Conservation (phyloP, 2,797 vertebrate genomes). For the Fistularia commersonii region DNA sequence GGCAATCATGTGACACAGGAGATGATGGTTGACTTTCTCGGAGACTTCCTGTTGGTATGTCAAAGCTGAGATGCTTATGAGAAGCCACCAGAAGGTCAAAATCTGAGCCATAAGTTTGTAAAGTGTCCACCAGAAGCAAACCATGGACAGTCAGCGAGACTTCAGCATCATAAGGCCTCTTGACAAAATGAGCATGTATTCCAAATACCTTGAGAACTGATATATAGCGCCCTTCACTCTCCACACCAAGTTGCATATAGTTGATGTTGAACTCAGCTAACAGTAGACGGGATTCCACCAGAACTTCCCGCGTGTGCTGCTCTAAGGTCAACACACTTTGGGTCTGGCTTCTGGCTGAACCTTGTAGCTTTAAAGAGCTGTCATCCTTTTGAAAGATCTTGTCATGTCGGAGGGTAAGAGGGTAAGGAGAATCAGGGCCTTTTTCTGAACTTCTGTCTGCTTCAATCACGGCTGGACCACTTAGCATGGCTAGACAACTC, state of each 20-base stretch:
- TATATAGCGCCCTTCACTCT: constrained; percentile 92
- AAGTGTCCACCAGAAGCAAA: constrained; percentile 91
- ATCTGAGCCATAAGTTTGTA: constrained; percentile 94
- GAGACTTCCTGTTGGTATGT: constrained; percentile 91
- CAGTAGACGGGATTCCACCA: constrained; percentile 94
- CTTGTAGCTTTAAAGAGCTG: constrained; percentile 85
- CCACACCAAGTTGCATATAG: constrained; percentile 95
- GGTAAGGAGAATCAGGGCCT: constrained; percentile 70
- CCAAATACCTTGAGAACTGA: constrained; percentile 97
- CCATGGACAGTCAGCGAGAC: constrained; percentile 94
- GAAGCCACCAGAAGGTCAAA: constrained; percentile 97
- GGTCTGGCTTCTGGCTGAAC: constrained; percentile 87
- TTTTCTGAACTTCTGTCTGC: constrained; percentile 28
- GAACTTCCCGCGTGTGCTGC: constrained; percentile 91
- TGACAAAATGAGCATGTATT: constrained; percentile 93
- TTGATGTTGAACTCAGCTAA: constrained; percentile 94
- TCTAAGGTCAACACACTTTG: constrained; percentile 92
- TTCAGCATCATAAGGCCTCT: constrained; percentile 92
- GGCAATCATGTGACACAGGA: constrained; percentile 67
- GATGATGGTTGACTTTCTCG: constrained; percentile 88
- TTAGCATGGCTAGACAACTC: constrained; percentile 85
- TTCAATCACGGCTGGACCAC: constrained; percentile 61
- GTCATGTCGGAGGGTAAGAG: constrained; percentile 79
- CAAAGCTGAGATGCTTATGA: constrained; percentile 95
- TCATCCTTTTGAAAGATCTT: constrained; percentile 85